These are phyloP conservation scores for Spongilla lacustris DNA, from an alignment of 37 sponge, comb jelly and placozoan genomes.

Conservation along the genomic window DNA sequence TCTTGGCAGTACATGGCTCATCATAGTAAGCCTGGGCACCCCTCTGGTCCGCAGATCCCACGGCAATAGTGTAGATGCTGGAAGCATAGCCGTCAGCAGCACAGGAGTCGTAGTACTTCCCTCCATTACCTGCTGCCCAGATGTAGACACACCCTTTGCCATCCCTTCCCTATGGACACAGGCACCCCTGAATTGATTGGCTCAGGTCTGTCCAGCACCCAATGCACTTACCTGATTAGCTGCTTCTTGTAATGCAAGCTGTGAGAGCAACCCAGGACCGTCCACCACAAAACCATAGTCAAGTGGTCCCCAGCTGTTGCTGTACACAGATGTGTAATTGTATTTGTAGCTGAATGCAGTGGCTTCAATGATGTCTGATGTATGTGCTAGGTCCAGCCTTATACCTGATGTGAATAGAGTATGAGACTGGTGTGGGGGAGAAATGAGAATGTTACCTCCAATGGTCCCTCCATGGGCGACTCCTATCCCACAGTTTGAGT, in stretches of 20 bases:
- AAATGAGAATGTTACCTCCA: slow-evolving; percentile 66
- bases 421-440: neutral
- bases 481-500: slow-evolving; percentile 82
- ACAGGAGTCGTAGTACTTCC: slow-evolving; percentile 81
- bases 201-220: neutral
- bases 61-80: slow-evolving; percentile 87
- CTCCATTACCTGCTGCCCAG: slow-evolving; percentile 98
- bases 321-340: slow-evolving; percentile 85
- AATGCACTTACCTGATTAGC: slow-evolving; percentile 36
- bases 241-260: slow-evolving; percentile 59
- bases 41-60: slow-evolving; percentile 78
- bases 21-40: slow-evolving; percentile 85
- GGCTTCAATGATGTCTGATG: slow-evolving; percentile 83
- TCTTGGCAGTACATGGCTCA: slow-evolving; percentile 86
- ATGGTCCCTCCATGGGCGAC: slow-evolving; percentile 85
- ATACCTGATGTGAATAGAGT: slow-evolving; percentile 9
- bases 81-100: slow-evolving; percentile 92
- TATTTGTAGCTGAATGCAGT: slow-evolving; percentile 65
- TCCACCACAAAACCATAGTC: slow-evolving; percentile 89
- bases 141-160: slow-evolving; percentile 87
- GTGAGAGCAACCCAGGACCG: slow-evolving; percentile 78
- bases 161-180: slow-evolving; percentile 64
- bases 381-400: slow-evolving; percentile 6
- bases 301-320: slow-evolving; percentile 95
- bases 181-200: neutral